Evolutionary conservation across 2,888 invertebrate species (phyloP).

Genomic region (Rutpela maculata): DNA sequence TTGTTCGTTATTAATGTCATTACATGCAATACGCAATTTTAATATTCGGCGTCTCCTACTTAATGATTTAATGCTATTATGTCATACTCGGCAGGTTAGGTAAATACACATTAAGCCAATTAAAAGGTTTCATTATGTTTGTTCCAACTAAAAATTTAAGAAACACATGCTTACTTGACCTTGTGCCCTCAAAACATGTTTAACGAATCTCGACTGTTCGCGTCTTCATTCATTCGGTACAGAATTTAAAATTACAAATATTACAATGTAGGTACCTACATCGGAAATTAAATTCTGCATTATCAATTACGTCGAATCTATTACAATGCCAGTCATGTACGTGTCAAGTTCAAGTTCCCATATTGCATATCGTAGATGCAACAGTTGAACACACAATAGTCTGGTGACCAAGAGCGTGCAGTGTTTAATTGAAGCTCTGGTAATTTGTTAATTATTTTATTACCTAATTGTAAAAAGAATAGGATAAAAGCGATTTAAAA

Average conservation of each 20-base stretch:
- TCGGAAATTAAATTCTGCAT: slow-evolving; percentile 20
- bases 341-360: slow-evolving; percentile 31
- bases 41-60: not conserved
- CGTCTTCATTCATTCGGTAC: not conserved
- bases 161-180: slow-evolving; percentile 5
- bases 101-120: not conserved
- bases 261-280: not conserved
- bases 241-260: not conserved
- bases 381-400: not conserved
- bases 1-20: too few species aligned
- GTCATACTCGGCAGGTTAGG: not conserved
- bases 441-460: slow-evolving; percentile 11
- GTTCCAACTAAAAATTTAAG: not conserved
- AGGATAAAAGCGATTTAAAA: too few species aligned
- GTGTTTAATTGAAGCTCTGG: slow-evolving; percentile 15
- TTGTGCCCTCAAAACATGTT: not conserved
- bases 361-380: not conserved
- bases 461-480: too few species aligned
- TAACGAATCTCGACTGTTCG: not conserved
- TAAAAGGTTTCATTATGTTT: not conserved
- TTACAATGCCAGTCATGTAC: slow-evolving; percentile 31
- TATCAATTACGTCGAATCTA: not conserved
- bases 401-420: not conserved
- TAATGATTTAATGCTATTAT: not conserved
- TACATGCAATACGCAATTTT: too few species aligned